Base-by-base conservation (phyloP, 1,140 invertebrate genomes). In the Zaprionus vittiger region DNA sequence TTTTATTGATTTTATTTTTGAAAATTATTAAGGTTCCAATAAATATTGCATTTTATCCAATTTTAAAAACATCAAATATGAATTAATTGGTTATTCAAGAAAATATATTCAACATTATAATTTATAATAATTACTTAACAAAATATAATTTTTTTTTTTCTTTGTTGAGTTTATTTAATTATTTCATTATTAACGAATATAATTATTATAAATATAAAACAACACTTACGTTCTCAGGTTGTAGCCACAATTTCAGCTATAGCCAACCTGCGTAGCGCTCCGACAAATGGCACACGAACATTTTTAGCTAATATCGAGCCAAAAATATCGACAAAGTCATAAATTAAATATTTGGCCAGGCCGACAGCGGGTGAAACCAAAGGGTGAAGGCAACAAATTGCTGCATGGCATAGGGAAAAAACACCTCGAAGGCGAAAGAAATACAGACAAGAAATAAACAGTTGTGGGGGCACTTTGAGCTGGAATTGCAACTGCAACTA, bases 301-400 rank as follows among this genome's bases (percentile, higher is more conserved):
- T 49, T 67, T 60, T 57, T 44, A 62, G 69, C 65, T 59, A 65
- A 60, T 38, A 56, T 38, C 49, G 14, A 55, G 17, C 41, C 55
- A 31, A 67, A 83, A 85, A 80, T 91, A 92, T 92, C 91, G 81
- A 56, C 77, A 86, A 80, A 86, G 83, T 76, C 91, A 92, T 92
- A 92, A 92, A 92, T 92, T 89, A 91, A 83, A 83, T 82, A 84
- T 84, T 91, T 90, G 79, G 67, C 64, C 63, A 74, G 24, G 38
- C 26, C 38, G 49, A 55, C 57, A 79, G 24, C 14, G 14, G 22
- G 52, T 31, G 57, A 63, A 65, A 54, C 64, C 59, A 61, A 79
- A 73, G 61, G 74, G 67, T 79, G 80, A 89, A 80, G 83, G 77
- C 70, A 87, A 87, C 71, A 87, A 81, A 80, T 81, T 73, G 65